Evolutionary conservation across 1,140 invertebrate genomes (phyloP).

Genomic region (Grapholita molesta): DNA sequence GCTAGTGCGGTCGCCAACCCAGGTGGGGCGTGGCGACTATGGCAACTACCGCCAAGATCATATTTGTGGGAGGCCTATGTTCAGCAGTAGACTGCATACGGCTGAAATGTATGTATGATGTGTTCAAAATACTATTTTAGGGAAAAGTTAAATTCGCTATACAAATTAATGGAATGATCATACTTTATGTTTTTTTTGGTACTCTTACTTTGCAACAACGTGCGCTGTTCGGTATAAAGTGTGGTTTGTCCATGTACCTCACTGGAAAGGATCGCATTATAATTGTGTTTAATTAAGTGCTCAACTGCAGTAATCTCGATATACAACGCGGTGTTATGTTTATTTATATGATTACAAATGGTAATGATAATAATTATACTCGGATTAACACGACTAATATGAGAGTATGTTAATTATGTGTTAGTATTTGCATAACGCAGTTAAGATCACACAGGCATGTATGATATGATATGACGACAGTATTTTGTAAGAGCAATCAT

Average conservation of each 20-base stretch:
- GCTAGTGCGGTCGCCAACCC: too few species aligned
- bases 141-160: too few species aligned
- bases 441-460: neutral
- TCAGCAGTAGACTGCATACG: too few species aligned
- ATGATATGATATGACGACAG: too few species aligned
- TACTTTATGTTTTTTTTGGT: too few species aligned
- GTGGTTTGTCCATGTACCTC: neutral
- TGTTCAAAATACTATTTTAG: too few species aligned
- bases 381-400: neutral
- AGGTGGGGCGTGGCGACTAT: too few species aligned
- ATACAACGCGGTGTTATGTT: neutral
- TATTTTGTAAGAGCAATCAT: too few species aligned
- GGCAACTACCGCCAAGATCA: too few species aligned
- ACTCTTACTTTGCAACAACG: neutral
- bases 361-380: neutral
- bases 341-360: neutral
- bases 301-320: conserved; percentile 2
- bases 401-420: conserved; percentile 1
- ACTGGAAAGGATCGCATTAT: neutral
- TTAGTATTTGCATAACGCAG: neutral
- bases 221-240: conserved; percentile 2
- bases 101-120: too few species aligned
- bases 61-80: too few species aligned
- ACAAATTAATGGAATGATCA: too few species aligned
- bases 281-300: conserved; percentile 8